These are phyloP conservation scores for Stenopsyche tienmushanensis DNA, from an alignment of 1,140 invertebrate genomes.

Conservation along the genomic window DNA sequence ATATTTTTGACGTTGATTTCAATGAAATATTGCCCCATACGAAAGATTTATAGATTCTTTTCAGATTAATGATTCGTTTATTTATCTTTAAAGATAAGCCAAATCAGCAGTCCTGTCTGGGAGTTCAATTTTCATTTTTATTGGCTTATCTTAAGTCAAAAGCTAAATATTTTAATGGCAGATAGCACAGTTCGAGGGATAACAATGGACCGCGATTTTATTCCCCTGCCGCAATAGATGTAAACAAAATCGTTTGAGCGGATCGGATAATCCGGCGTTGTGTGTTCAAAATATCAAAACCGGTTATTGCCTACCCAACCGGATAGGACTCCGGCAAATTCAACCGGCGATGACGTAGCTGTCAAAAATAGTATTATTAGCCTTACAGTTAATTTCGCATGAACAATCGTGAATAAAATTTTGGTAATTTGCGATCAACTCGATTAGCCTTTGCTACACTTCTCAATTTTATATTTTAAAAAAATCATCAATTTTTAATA, in stretches of 20 bases:
- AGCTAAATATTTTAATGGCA: no score
- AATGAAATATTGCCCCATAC: no score
- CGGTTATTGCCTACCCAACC: neutral
- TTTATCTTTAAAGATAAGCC: neutral
- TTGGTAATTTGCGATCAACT: no score
- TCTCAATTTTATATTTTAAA: neutral
- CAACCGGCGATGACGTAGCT: no score
- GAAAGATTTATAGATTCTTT: neutral
- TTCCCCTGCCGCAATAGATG: constrained; percentile 1
- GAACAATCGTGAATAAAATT: neutral
- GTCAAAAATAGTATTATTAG: neutral
- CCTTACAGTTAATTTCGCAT: neutral
- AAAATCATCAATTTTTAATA: neutral
- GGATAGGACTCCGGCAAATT: neutral
- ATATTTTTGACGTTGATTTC: no score
- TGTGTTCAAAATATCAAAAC: constrained; percentile 5
- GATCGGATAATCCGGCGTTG: neutral
- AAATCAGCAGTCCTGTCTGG: no score
- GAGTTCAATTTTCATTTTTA: no score
- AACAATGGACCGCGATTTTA: constrained; percentile 10
- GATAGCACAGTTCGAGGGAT: neutral
- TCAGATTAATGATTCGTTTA: neutral
- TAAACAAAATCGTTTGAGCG: constrained; percentile 4
- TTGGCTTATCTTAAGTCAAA: no score
- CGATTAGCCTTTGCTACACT: no score